phyloP scores from a whole-genome alignment of 23 tunicate species.

The Oikopleura vanhoeffeni region DNA sequence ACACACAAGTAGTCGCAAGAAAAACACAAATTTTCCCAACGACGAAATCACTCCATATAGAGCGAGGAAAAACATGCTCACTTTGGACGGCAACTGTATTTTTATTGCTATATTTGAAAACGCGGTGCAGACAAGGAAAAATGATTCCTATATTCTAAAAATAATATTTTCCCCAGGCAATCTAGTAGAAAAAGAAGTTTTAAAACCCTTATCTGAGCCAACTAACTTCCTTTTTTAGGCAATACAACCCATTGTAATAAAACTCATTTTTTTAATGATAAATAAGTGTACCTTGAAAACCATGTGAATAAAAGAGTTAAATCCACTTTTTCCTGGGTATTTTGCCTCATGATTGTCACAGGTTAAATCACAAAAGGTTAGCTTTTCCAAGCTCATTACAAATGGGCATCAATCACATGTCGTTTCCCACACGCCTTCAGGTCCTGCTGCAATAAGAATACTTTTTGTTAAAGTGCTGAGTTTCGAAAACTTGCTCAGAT shows the following conservation, averaged over 20 bases:
- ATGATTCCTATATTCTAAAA: too few species aligned
- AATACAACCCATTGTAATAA: not conserved
- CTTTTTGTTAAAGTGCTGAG: slow-evolving; percentile 72
- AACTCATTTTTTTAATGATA: not conserved
- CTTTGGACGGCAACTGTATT: not conserved
- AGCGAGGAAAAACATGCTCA: too few species aligned
- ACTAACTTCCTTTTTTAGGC: too few species aligned
- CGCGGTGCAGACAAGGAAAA: not conserved
- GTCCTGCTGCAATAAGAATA: slow-evolving; percentile 70
- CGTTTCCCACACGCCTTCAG: slow-evolving; percentile 92
- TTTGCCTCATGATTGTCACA: slow-evolving; percentile 81
- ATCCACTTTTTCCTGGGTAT: slow-evolving; percentile 94
- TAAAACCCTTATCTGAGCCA: too few species aligned
- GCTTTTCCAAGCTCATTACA: slow-evolving; percentile 93
- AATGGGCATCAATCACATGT: slow-evolving; percentile 59
- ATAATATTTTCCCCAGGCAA: too few species aligned
- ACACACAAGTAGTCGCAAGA: too few species aligned
- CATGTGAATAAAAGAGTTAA: slow-evolving; percentile 74
- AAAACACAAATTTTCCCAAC: too few species aligned
- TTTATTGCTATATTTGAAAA: not conserved
- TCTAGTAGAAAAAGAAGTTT: too few species aligned
- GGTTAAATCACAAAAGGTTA: slow-evolving; percentile 69
- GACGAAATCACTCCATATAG: too few species aligned
- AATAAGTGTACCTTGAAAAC: slow-evolving; percentile 69
- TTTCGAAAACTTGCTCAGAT: slow-evolving; percentile 61